phyloP scores from a whole-genome alignment of 2,797 vertebrate species.

The Pseudomugil tenellus region DNA sequence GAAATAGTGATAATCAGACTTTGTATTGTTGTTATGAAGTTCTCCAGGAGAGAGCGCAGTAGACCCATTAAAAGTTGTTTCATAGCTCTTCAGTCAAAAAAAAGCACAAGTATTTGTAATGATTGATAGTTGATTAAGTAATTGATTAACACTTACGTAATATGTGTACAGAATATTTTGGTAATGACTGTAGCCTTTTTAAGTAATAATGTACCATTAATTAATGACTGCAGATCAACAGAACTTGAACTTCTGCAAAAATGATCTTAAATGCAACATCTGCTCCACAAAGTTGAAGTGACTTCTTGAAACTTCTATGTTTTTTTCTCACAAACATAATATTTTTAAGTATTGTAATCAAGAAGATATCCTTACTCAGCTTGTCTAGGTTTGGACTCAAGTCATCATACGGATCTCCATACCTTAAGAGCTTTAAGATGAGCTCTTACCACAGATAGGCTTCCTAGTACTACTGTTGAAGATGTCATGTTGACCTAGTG shows the following conservation, averaged over 20 bases:
- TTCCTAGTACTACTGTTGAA: constrained; percentile 70
- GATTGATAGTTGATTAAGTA: not conserved
- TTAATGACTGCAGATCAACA: too few species aligned
- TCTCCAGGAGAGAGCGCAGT: constrained; percentile 54
- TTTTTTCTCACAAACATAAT: not conserved
- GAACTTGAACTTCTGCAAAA: not conserved
- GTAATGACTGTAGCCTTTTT: not conserved
- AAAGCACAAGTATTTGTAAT: not conserved
- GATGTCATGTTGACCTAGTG: constrained; percentile 68
- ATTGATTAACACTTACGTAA: not conserved
- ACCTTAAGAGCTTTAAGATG: constrained; percentile 71
- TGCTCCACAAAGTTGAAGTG: not conserved
- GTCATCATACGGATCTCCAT: constrained; percentile 53
- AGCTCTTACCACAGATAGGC: constrained; percentile 65
- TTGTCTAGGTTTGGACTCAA: constrained; percentile 7
- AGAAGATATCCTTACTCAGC: not conserved
- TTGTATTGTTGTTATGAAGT: constrained; percentile 1
- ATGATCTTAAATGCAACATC: not conserved
- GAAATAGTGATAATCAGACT: not conserved
- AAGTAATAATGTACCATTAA: not conserved
- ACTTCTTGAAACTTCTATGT: not conserved
- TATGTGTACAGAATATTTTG: not conserved
- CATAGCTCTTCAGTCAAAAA: too few species aligned
- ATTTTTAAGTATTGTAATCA: not conserved
- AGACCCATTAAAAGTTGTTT: constrained; percentile 23